These are phyloP conservation scores for Tryphoninae sp. DNA, from an alignment of 2,888 invertebrate species.

Conservation along the genomic window DNA sequence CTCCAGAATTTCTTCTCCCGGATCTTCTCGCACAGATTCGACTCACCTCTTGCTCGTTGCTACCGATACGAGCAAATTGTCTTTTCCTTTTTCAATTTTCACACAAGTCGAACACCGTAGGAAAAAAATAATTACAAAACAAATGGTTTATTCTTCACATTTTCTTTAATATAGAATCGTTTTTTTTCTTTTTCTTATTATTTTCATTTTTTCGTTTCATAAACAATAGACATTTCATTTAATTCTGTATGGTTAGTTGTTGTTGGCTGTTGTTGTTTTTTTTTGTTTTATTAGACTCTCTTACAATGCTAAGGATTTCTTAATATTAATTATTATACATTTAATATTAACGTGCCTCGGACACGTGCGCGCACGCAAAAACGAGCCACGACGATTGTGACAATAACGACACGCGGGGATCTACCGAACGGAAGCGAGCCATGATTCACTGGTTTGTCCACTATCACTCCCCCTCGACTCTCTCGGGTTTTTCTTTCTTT, in stretches of 20 bases:
- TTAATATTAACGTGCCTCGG: conserved; percentile 46
- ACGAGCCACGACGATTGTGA: conserved; percentile 68
- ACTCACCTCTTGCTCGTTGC: background rate
- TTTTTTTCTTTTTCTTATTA: conserved; percentile 64
- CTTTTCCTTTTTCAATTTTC: background rate
- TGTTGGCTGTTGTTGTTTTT: conserved; percentile 43
- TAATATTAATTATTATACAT: conserved; percentile 62
- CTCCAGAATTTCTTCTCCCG: background rate
- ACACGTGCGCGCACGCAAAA: conserved; percentile 42
- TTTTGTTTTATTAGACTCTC: conserved; percentile 76
- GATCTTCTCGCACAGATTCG: background rate
- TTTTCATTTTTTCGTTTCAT: conserved; percentile 72
- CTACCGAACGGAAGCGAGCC: conserved; percentile 70
- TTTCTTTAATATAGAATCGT: conserved; percentile 61
- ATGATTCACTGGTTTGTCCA: conserved; percentile 73
- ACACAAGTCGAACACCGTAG: too few species aligned
- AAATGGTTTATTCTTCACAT: conserved; percentile 61
- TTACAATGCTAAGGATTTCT: conserved; percentile 67
- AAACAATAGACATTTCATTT: conserved; percentile 75
- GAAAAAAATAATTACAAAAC: background rate
- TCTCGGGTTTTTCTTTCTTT: conserved; percentile 34
- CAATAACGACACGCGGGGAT: conserved; percentile 60
- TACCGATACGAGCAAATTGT: background rate
- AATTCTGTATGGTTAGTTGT: conserved; percentile 75
- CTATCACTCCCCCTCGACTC: conserved; percentile 36